These are phyloP conservation scores for Mya arenaria DNA, from an alignment of 1,140 invertebrate species.

Conservation along the genomic window DNA sequence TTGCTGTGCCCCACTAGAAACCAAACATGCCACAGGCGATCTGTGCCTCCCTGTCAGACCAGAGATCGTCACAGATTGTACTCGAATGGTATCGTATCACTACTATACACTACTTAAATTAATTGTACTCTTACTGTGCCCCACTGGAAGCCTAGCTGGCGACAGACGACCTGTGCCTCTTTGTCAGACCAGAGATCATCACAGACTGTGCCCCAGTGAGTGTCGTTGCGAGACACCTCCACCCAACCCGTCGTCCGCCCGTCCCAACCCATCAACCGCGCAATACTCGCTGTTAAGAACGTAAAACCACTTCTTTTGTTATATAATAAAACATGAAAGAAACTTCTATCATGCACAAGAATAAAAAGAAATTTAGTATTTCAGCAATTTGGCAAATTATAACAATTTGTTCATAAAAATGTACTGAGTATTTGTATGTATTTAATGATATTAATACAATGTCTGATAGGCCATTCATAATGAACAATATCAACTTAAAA, in stretches of 20 bases:
- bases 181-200: conserved; percentile 64
- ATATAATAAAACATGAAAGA: no score
- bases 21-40: conserved; percentile 66
- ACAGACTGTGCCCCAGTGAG: conserved; percentile 68
- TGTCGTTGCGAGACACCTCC: conserved; percentile 63
- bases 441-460: no score
- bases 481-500: no score
- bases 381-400: no score
- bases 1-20: conserved; percentile 63
- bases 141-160: conserved; percentile 60
- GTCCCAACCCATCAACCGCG: conserved; percentile 54
- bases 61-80: conserved; percentile 67
- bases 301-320: no score
- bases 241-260: conserved; percentile 64
- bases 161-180: conserved; percentile 69
- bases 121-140: conserved; percentile 64
- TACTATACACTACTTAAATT: no score
- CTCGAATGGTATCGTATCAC: no score
- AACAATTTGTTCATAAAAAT: no score
- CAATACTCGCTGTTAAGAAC: not conserved
- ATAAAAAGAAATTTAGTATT: no score
- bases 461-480: no score
- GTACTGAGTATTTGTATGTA: no score
- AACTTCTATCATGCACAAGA: no score
- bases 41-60: conserved; percentile 66